Evolutionary conservation across 2,888 invertebrate genomes (phyloP).

Genomic region (Ennomos erosarius): DNA sequence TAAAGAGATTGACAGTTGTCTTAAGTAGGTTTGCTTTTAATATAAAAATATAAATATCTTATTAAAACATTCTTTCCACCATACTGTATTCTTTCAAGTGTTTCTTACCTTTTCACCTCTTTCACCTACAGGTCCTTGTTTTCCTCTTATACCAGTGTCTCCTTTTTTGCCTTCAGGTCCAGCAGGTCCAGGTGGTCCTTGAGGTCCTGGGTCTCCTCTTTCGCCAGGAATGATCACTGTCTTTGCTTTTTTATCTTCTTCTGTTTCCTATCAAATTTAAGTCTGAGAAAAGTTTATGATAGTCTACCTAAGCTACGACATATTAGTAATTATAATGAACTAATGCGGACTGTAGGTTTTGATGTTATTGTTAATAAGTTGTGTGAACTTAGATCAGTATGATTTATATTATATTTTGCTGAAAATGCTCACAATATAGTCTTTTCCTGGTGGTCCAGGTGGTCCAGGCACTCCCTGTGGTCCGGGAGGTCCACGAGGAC

Average conservation of each 20-base stretch:
- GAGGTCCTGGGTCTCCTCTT: constrained; percentile 59
- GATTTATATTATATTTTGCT: neutral
- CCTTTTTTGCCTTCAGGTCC: constrained; percentile 86
- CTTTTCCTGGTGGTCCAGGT: constrained; percentile 84
- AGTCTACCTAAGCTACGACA: neutral
- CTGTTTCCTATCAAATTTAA: constrained; percentile 65
- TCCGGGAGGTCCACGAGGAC: constrained; percentile 87
- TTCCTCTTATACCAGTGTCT: constrained; percentile 68
- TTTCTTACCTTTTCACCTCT: constrained; percentile 62
- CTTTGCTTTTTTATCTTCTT: constrained; percentile 48
- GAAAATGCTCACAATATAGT: constrained; percentile 55
- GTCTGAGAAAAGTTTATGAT: constrained; percentile 46
- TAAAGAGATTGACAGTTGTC: too few species aligned
- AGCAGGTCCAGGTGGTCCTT: constrained; percentile 76
- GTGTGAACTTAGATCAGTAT: too few species aligned
- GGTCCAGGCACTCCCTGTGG: constrained; percentile 88
- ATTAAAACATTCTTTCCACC: too few species aligned
- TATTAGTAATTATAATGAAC: too few species aligned
- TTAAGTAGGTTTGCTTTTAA: too few species aligned
- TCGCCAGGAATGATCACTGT: constrained; percentile 54
- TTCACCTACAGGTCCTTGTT: constrained; percentile 85
- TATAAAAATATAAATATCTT: too few species aligned
- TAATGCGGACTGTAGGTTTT: too few species aligned
- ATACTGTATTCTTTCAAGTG: neutral
- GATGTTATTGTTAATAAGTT: too few species aligned